phyloP scores from a whole-genome alignment of 64 coral and sea anemone species.

The Actinia equina region DNA sequence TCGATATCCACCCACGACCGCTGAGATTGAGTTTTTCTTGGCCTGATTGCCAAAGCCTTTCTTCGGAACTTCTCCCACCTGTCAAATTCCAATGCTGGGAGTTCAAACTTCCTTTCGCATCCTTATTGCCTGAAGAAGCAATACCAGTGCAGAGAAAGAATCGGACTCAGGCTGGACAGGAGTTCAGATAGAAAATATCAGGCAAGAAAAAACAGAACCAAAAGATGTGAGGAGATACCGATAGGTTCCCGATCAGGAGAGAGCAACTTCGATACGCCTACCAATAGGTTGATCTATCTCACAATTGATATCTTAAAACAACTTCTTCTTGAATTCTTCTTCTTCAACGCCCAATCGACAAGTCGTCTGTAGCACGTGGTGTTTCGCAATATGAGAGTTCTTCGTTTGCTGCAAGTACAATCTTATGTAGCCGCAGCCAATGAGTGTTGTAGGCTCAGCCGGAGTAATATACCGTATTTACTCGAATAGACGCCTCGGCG shows the following conservation, averaged over 20 bases:
- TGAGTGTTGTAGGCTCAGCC: too few species aligned
- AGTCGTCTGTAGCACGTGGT: too few species aligned
- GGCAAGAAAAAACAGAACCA: background rate
- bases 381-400: too few species aligned
- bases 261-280: constrained; percentile 37
- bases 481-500: too few species aligned
- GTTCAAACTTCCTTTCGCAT: background rate
- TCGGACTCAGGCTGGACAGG: background rate
- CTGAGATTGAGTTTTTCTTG: background rate
- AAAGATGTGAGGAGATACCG: background rate
- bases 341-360: too few species aligned
- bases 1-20: background rate
- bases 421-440: too few species aligned
- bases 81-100: background rate
- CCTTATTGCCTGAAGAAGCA: background rate
- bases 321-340: too few species aligned
- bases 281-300: too few species aligned
- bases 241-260: constrained; percentile 33
- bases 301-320: too few species aligned
- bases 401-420: too few species aligned
- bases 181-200: background rate
- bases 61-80: background rate
- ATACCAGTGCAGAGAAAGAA: background rate
- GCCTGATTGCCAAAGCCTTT: background rate
- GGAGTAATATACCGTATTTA: too few species aligned